Base-by-base conservation (phyloP, 2,113 vertebrate species). In the Dissostichus mawsoni region DNA sequence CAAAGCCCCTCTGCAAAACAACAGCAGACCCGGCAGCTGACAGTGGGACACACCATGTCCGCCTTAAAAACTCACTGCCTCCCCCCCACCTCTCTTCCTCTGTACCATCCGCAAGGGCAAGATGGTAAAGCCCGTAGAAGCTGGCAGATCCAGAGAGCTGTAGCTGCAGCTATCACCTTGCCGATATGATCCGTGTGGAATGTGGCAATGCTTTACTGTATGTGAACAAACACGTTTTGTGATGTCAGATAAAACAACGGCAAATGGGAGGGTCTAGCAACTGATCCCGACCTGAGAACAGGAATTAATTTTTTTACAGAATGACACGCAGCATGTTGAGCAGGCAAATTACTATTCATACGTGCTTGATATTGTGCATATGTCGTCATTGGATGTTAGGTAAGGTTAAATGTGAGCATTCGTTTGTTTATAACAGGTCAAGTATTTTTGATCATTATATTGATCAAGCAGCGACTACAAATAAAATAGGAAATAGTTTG, bases 1-100 rank as follows among this genome's bases (percentile, higher is more conserved):
- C 94, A 92, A 87, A 92, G 90, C 87, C 92, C 91, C 91, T 90
- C 87, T 91, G 86, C 91, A 94, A 94, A 95, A 95, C 93, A 94
- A 93, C 89, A 90, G 82, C 66, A 77, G 80, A 78, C 73, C 83
- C 74, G 25, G 85, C 91, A 90, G 92, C 89, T 90, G 92, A 89
- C 77, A 82, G 66, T 67, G 78, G 57, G 82, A 85, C 82, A 77
- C 75, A 75, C 73, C 66, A 18, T 25, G 57, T 47, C 61, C 59
- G 62, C 81, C 69, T 80, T 65, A 25, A 77, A 87, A 89, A 89
- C 78, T 64, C 48, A 14, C 80, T 6, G 33, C 58, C 62, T 50
- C 51, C n/a, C 74, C 57, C 74, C 74, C 64, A 23, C 73, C 55
- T 78, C 78, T 80, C 51, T 55, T 52, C 77, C 72, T 71, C 45